phyloP scores from a whole-genome alignment of 2,888 invertebrate species.

The Melieria crassipennis region DNA sequence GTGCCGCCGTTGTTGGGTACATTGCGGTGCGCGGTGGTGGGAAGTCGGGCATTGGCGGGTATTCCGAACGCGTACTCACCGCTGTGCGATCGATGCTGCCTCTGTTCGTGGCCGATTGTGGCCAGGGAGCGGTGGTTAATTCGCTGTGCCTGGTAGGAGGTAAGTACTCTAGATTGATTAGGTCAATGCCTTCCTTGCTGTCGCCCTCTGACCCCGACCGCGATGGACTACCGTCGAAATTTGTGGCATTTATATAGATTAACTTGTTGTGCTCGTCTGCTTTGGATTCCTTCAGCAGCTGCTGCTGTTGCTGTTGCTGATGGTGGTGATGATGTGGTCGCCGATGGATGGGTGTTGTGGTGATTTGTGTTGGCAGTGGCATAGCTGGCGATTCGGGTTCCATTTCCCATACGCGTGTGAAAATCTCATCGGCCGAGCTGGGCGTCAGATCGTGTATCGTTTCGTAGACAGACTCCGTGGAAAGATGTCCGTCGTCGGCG shows the following conservation, averaged over 20 bases:
- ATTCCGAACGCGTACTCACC: conserved; percentile 30
- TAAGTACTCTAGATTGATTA: conserved; percentile 42
- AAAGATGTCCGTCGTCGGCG: conserved; percentile 37
- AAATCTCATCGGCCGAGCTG: conserved; percentile 55
- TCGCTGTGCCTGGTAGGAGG: conserved; percentile 43
- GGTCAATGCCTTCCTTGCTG: conserved; percentile 40
- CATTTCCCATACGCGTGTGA: conserved; percentile 54
- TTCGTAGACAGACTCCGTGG: conserved; percentile 58
- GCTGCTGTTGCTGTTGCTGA: conserved; percentile 39
- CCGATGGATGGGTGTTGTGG: conserved; percentile 43
- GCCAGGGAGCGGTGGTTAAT: conserved; percentile 53
- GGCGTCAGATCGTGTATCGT: conserved; percentile 58
- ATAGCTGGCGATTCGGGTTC: conserved; percentile 39
- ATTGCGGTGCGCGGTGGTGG: conserved; percentile 56
- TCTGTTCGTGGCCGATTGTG: conserved; percentile 22
- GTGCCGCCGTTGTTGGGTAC: conserved; percentile 40
- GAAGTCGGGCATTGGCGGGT: conserved; percentile 51
- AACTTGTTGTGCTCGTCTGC: conserved; percentile 50
- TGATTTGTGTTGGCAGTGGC: conserved; percentile 45
- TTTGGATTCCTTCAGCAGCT: conserved; percentile 40
- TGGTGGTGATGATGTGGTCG: conserved; percentile 44
- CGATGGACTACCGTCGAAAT: conserved; percentile 43
- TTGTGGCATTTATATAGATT: conserved; percentile 50
- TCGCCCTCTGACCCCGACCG: conserved; percentile 37
- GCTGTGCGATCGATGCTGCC: conserved; percentile 35